Conservation (phyloP, 2,797 vertebrate species). For the Rhynchonycteris naso region DNA sequence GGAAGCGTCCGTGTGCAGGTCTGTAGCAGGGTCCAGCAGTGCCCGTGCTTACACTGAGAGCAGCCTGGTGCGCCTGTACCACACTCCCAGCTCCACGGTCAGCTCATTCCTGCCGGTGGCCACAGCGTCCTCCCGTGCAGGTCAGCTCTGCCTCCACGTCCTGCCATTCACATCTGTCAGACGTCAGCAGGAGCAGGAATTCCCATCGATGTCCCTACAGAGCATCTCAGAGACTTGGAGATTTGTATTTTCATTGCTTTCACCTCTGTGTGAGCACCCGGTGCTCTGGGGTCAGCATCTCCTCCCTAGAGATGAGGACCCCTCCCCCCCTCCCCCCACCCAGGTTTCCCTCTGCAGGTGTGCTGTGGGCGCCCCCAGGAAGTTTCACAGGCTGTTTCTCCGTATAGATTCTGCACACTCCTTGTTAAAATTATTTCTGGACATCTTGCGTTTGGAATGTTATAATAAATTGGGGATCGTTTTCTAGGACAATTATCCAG, state of each 20-base stretch:
- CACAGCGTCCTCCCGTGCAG: rapidly evolving
- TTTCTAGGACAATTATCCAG: conserved; percentile 7
- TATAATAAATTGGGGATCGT: neutral
- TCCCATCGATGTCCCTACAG: neutral
- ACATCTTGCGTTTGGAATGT: neutral
- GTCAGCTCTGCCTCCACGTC: rapidly evolving
- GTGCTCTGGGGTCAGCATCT: neutral
- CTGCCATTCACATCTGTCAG: no score
- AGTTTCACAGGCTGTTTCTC: neutral
- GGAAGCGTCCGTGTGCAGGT: neutral
- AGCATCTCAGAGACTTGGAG: neutral
- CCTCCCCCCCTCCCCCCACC: neutral
- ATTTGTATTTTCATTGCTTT: neutral
- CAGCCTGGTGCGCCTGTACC: rapidly evolving
- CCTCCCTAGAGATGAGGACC: rapidly evolving
- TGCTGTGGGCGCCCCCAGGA: no score
- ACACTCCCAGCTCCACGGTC: rapidly evolving
- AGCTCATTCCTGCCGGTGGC: neutral
- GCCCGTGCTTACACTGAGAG: rapidly evolving
- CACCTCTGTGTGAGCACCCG: neutral
- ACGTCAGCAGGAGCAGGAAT: no score
- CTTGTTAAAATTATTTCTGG: neutral
- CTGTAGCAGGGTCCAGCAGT: no score
- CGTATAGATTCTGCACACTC: neutral
- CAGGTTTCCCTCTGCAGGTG: neutral